Percentiles rank a stretch among this genome's conserved stretches.
These are phyloP conservation scores for Bathynomus jamesi DNA, from an alignment of 1,140 invertebrate species.

Conservation along the genomic window DNA sequence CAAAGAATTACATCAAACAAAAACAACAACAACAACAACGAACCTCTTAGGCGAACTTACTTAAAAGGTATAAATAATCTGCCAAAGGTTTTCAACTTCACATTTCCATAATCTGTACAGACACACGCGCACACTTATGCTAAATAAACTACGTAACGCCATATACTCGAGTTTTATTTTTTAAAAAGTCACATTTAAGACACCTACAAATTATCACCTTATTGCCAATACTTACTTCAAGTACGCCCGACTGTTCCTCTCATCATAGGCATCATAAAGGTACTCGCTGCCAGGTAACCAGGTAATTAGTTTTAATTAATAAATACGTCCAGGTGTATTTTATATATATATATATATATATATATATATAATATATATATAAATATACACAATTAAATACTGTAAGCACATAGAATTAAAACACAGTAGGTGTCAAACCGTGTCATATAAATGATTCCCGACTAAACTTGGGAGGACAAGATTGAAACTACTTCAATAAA, in stretches of 20 bases:
- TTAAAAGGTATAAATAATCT: no score
- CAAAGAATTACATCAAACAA: no score
- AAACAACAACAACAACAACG: no score
- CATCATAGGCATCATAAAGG: constrained; percentile 19
- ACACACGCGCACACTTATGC: background rate
- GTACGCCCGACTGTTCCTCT: background rate
- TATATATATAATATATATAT: background rate
- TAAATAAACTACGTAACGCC: no score
- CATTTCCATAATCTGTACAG: no score
- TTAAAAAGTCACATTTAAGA: background rate
- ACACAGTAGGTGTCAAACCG: background rate
- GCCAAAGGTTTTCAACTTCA: no score
- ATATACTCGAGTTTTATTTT: background rate
- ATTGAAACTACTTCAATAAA: background rate
- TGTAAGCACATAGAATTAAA: background rate
- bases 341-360: background rate
- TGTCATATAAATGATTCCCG: background rate
- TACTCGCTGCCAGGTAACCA: constrained; percentile 8
- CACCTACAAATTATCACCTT: background rate
- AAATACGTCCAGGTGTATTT: background rate
- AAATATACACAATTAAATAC: background rate
- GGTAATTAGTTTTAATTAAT: background rate
- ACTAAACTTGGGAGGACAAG: background rate
- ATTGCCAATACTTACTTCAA: constrained; percentile 7
- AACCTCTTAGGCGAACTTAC: no score